Evolutionary conservation across 1,140 invertebrate species (phyloP), one percentile per base, ranked within the genome.

Genomic region (Eumeta japonica): DNA sequence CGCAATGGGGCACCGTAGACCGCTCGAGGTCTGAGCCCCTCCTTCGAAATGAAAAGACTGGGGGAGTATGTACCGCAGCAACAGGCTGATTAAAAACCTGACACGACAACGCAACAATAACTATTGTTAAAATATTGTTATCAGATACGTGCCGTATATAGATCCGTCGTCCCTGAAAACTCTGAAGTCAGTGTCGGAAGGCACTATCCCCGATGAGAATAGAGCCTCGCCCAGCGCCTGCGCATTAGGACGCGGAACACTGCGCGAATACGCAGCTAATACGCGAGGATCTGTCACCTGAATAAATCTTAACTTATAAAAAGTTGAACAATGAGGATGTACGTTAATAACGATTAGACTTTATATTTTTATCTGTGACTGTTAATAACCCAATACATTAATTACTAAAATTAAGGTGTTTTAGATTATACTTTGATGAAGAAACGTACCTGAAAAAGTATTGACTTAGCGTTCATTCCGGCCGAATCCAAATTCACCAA

Each of bases 141-240:
- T n/a, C n/a, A n/a, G n/a, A n/a, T 13, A 11, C 20, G 20, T 39
- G 55, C 66, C 62, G 16, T 66, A 58, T 30, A 79, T 58, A 2
- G 75, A 55, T 2, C 78, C 79, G 59, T 75, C 79, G 55, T 85
- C 81, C 37, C 82, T 62, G 58, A 89, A 90, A 38, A 90, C 81
- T 45, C 85, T 62, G 57, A 82, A 88, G 67, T 88, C 86, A 3
- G 86, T 87, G 60, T 88, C 85, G 2, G 82, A 84, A 10, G 85
- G 86, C 43, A 89, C 79, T 0, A 86, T 39, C 12, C 83, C 83
- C 43, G 63, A 76, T 51, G 87, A 81, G 63, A 88, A 90, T 2
- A 90, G 66, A 68, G 90, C 88, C 63, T 90, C 86, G 1, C 78
- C 86, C 9, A 80, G 54, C 28, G 81, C 77, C 35, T 76, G 75